Evolutionary conservation across 2,797 vertebrate genomes (phyloP), one percentile per base, ranked within the genome.

Genomic region (Lagocephalus sceleratus): DNA sequence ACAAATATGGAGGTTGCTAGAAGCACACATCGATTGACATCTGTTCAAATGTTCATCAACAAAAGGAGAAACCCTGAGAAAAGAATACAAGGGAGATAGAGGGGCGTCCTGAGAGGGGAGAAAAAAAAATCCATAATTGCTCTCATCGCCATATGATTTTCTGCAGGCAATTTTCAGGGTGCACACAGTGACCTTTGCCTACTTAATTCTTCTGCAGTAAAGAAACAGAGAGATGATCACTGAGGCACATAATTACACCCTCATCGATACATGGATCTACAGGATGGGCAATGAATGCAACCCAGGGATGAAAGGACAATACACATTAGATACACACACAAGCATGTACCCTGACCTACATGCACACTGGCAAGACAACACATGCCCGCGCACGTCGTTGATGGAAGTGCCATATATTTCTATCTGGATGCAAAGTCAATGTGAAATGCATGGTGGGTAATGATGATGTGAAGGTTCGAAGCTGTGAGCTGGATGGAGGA

Each of bases 151-250:
- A 84, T 88, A 87, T 91, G 86, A 90, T 91, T 91, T 84, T 84
- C 84, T 89, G 87, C 73, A 81, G 85, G 82, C 89, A 87, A 86
- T 89, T 90, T 88, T 84, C 85, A 82, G 79, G 78, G 84, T 81
- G 85, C 85, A 84, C 78, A 75, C 73, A 75, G 51, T 90, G 87
- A 92, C 91, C 90, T 90, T 90, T 89, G 87, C 86, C 88, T 89
- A 89, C 87, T 90, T 90, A 89, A 90, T 91, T 92, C 85, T 71
- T 84, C 81, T 73, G 87, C 86, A 88, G 88, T 90, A 90, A 89
- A 90, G 86, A 87, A 88, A 89, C 76, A 79, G 78, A 78, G 85
- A 89, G 84, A 89, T 88, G 88, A 89, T 90, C 88, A 91, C 74
- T 85, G 88, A 90, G 83, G 87, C 91, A 90, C 81, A 90, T 90